Evolutionary conservation across 1,140 invertebrate species (phyloP), one percentile per base, ranked within the genome.

Genomic region (Magallana ariakensis): DNA sequence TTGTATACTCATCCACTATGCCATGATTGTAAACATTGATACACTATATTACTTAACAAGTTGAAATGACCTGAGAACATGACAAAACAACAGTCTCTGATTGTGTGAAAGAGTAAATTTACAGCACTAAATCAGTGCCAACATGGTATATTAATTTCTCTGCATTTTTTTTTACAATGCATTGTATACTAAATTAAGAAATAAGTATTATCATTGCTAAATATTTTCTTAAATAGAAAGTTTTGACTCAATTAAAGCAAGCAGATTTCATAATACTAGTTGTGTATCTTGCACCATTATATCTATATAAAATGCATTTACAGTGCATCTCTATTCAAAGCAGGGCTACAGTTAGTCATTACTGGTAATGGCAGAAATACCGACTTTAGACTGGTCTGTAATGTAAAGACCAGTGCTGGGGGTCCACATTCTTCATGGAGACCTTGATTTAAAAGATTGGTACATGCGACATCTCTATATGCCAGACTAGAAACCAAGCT

Each of bases 11-110:
- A 5, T 62, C 16, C 58, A 62, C 19, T 26, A 75, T 75, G 33
- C 22, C 22, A 26, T 75, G 66, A 75, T 75, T 75, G 66, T 75
- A 75, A 75, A 11, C 66, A 75, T 10, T 46, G 11, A 11, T 75
- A 75, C 5, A 70, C 22, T 33, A 75, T 4, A 13, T 16, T 62
- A 9, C 22, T 13, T 75, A 75, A 75, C 22, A 75, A 26, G 22
- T 8, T 46, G 3, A 75, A 75, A 8, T 13, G 33, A 26, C 26
- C 10, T 75, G 22, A 75, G 66, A 75, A 75, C 22, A 75, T 26
- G 26, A 75, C 22, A 75, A 33, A 22, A 46, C 33, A 66, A 60
- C 58, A 60, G 19, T 66, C n/a, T 66, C 62, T 66, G 15, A 15
- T n/a, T 16, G 10, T 66, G 9, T 33, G 22, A 46, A 46, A 46